Conservation (phyloP, 2,797 vertebrate genomes). For the Spinus pinus region DNA sequence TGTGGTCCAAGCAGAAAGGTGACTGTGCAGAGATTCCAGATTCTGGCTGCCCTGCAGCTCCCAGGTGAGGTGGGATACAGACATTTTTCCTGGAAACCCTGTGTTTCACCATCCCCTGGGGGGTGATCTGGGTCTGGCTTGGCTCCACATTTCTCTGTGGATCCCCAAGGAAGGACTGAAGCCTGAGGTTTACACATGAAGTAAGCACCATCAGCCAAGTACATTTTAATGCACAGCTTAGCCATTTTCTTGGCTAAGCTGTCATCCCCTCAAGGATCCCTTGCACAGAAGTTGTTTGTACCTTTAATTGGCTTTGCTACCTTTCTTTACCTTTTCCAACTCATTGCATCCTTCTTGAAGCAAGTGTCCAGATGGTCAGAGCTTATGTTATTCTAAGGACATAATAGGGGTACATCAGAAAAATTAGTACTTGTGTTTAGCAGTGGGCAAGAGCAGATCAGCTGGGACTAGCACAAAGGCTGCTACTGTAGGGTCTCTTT, state of each 20-base stretch:
- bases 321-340: not conserved
- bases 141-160: not conserved
- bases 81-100: not conserved
- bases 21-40: not conserved
- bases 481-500: not conserved
- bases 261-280: not conserved
- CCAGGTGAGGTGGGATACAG: not conserved
- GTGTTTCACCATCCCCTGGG: not conserved
- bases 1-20: not conserved
- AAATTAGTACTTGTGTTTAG: constrained; percentile 18
- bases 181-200: not conserved
- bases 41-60: accelerated
- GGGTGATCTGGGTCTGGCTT: not conserved
- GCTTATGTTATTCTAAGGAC: constrained; percentile 47
- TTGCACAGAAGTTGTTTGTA: not conserved
- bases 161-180: not conserved
- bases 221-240: not conserved
- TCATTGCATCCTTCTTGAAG: not conserved
- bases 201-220: not conserved
- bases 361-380: constrained; percentile 45
- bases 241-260: not conserved
- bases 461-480: not conserved
- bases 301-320: not conserved
- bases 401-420: constrained; percentile 5
- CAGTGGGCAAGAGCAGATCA: not conserved